Evolutionary conservation across 30 jellyfish, hydroid and myxozoan genomes (phyloP).

Genomic region (Aurelia aurita): DNA sequence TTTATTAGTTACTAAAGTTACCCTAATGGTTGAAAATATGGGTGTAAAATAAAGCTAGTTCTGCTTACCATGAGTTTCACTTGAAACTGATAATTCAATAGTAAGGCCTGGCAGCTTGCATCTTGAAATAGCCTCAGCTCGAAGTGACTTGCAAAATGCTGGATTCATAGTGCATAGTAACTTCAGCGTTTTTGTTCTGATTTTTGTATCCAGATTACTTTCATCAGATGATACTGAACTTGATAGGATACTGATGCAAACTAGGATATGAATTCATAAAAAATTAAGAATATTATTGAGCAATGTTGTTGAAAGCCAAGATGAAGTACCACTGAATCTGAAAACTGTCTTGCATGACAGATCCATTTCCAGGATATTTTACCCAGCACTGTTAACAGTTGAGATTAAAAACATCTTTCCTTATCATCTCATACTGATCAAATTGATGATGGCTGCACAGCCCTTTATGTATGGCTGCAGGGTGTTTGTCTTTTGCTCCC

Average conservation of each 20-base stretch:
- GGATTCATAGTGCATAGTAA: slow-evolving; percentile 86
- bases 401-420: too few species aligned
- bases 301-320: too few species aligned
- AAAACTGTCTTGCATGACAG: too few species aligned
- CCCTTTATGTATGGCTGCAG: too few species aligned
- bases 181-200: slow-evolving; percentile 66
- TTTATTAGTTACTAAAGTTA: too few species aligned
- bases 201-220: slow-evolving; percentile 56
- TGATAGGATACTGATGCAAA: slow-evolving; percentile 76
- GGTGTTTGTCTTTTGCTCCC: too few species aligned
- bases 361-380: too few species aligned
- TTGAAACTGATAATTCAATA: slow-evolving; percentile 69
- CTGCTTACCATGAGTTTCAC: slow-evolving; percentile 13
- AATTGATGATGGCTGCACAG: too few species aligned
- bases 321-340: too few species aligned
- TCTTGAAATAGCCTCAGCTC: slow-evolving; percentile 85
- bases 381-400: too few species aligned
- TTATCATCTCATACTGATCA: too few species aligned
- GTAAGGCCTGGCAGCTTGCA: slow-evolving; percentile 89
- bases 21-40: background rate
- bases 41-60: background rate
- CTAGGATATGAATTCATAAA: slow-evolving; percentile 9
- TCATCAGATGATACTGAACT: slow-evolving; percentile 81
- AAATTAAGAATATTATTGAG: too few species aligned
- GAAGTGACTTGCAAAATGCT: slow-evolving; percentile 62